Evolutionary conservation across 2,113 vertebrate genomes (phyloP).

Genomic region (Narcine bancroftii): DNA sequence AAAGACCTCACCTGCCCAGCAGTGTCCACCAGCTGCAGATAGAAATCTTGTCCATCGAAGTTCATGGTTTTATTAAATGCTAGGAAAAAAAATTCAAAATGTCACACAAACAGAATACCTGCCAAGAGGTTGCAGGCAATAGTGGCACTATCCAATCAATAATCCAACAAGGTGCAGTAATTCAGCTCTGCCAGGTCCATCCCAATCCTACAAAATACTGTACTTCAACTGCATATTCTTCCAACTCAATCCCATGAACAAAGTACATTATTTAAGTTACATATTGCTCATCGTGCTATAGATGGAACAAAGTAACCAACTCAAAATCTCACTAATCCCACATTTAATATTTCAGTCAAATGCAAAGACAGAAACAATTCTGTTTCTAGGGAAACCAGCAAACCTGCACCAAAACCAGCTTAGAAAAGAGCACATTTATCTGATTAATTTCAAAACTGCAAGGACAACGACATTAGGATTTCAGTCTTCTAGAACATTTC

Average conservation of each 20-base stretch:
- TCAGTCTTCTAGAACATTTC: neutral
- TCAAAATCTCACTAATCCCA: neutral
- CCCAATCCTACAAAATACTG: neutral
- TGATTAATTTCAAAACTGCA: conserved; percentile 17
- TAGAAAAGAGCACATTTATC: neutral
- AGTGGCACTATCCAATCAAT: neutral
- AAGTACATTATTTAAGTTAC: neutral
- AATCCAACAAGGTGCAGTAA: neutral
- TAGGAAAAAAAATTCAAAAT: conserved; percentile 39
- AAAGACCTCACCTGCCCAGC: conserved; percentile 64
- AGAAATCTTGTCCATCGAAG: conserved; percentile 71
- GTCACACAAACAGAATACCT: conserved; percentile 11
- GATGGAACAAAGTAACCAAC: too few relatives aligned
- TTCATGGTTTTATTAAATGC: conserved; percentile 72
- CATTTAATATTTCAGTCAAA: neutral
- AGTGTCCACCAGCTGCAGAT: conserved; percentile 75
- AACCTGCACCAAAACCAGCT: neutral
- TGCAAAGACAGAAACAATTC: neutral
- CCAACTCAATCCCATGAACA: neutral
- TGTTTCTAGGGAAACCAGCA: neutral
- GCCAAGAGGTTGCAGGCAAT: neutral
- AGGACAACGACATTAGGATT: neutral
- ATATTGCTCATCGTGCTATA: too few relatives aligned
- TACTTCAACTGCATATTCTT: neutral
- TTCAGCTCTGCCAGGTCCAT: neutral